phyloP scores from a whole-genome alignment of 2,888 invertebrate species.

The Tenthredo livida region DNA sequence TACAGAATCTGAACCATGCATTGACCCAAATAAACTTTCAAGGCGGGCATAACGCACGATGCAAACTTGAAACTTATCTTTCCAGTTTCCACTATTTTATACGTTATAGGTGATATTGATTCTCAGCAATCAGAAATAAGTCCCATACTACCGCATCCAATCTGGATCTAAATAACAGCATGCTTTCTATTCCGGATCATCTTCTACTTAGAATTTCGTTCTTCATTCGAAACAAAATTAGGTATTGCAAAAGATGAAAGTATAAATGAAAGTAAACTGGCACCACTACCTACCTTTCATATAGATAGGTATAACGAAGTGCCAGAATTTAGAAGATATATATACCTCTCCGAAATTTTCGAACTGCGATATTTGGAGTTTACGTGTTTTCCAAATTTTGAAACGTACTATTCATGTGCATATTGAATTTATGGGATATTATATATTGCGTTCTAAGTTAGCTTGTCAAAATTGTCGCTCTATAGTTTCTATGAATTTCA shows the following conservation, averaged over 20 bases:
- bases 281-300: too few relatives aligned
- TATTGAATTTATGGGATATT: background rate
- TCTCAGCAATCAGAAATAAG: background rate
- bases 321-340: too few relatives aligned
- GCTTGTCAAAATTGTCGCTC: background rate
- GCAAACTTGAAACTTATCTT: background rate
- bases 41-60: slow-evolving; percentile 61
- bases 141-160: background rate
- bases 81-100: background rate
- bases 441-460: background rate
- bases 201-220: background rate
- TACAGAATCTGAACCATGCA: slow-evolving; percentile 54
- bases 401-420: too few relatives aligned
- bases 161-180: too few relatives aligned
- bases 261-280: too few relatives aligned
- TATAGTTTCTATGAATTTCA: background rate
- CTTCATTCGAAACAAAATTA: background rate
- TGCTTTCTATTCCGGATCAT: too few relatives aligned
- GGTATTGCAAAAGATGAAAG: too few relatives aligned
- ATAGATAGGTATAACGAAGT: too few relatives aligned
- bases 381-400: too few relatives aligned
- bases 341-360: too few relatives aligned
- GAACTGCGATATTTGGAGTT: too few relatives aligned
- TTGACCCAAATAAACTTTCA: slow-evolving; percentile 69
- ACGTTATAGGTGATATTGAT: background rate